Conservation (phyloP, 2,797 vertebrate species). For the Labroides dimidiatus region DNA sequence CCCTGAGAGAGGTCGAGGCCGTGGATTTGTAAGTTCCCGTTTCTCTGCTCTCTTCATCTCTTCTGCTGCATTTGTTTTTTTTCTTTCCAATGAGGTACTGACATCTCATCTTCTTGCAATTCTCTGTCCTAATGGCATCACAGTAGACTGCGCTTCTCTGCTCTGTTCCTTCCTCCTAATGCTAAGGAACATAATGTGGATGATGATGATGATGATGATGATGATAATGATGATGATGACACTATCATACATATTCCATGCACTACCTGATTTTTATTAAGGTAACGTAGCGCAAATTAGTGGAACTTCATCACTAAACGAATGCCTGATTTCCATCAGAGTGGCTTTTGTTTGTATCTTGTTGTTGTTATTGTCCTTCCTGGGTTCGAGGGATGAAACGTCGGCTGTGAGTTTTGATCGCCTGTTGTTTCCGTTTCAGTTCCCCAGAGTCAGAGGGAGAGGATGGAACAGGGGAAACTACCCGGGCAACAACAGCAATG, state of each 20-base stretch:
- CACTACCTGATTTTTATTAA: constrained; percentile 61
- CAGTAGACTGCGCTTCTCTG: constrained; percentile 63
- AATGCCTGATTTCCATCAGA: constrained; percentile 43
- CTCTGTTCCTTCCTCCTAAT: constrained; percentile 68
- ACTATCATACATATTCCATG: constrained; percentile 64
- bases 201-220: constrained; percentile 67
- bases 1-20: constrained; percentile 80
- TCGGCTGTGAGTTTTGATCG: background rate
- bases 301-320: constrained; percentile 49
- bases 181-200: constrained; percentile 68
- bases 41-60: rapidly evolving
- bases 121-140: constrained; percentile 58
- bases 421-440: constrained; percentile 74
- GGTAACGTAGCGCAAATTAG: constrained; percentile 63
- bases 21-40: constrained; percentile 91
- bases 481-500: constrained; percentile 91
- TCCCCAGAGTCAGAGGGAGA: constrained; percentile 93
- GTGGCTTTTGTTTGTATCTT: constrained; percentile 20
- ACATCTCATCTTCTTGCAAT: constrained; percentile 59
- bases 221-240: constrained; percentile 62
- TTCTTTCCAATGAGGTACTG: constrained; percentile 33
- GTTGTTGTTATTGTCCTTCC: constrained; percentile 5
- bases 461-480: constrained; percentile 96
- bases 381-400: constrained; percentile 3
- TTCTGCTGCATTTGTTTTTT: constrained; percentile 14